Evolutionary conservation across 2,888 invertebrate genomes (phyloP), one percentile per base, ranked within the genome.

Genomic region (Apoda limacodes): DNA sequence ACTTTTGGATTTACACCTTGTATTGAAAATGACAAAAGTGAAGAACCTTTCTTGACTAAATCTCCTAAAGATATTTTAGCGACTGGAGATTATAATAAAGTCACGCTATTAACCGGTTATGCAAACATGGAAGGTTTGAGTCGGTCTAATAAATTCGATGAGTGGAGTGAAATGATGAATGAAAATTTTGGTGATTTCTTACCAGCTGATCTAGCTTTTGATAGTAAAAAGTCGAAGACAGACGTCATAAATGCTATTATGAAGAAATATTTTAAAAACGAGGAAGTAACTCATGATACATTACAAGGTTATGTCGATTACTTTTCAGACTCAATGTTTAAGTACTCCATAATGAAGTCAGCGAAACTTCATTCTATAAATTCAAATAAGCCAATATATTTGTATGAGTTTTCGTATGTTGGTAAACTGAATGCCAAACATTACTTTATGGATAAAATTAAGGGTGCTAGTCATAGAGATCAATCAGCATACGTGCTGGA

Each of bases 1-100:
- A 78, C 78, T 3, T 78, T 80, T 45, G 78, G 76, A 3, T 74
- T 67, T 39, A 55, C 72, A 2, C 80, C 80, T 0, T 80, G 78
- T 34, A 56, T 78, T 29, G 76, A 80, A 50, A 67, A 52, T 30
- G 32, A 50, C 13, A 46, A 56, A 29, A 57, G 55, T n/a, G 43
- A 54, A 7, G 62, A 67, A 37, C 45, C 74, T 3, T 52, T 75
- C 26, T 22, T 78, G n/a, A 70, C 64, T 0, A 66, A 76, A 40
- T 69, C 72, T 3, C 80, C 80, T 3, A 40, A 65, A 5, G 64
- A 67, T 12, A 62, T 56, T 15, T 35, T 78, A 9, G 62, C 54
- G 7, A 63, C 44, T 40, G 65, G 66, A 2, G 48, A 53, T 14
- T 55, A 58, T 15, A 54, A 57, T 10, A 53, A 66, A 36, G 48